phyloP scores from a whole-genome alignment of 2,888 invertebrate species.

The Ditylenchus weischeri region DNA sequence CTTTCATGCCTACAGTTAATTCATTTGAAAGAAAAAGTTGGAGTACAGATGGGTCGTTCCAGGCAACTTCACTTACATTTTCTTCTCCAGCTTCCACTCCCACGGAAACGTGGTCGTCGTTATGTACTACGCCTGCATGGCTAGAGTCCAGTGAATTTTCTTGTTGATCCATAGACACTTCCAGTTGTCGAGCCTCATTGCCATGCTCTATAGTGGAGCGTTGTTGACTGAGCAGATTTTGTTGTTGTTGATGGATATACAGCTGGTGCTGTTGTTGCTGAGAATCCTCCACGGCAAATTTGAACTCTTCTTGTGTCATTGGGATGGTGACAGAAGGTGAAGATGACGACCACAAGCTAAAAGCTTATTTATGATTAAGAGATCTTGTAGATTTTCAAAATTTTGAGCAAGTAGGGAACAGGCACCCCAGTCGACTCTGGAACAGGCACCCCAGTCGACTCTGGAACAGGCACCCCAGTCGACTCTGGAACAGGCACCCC shows the following conservation, averaged over 20 bases:
- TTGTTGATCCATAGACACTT: not conserved
- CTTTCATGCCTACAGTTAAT: not conserved
- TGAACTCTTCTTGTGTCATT: constrained; percentile 18
- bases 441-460: no score
- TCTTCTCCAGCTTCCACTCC: not conserved
- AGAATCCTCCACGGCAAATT: constrained; percentile 1
- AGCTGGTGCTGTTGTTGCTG: constrained; percentile 18
- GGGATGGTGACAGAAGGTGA: no score
- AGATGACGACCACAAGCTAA: no score
- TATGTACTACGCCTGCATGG: not conserved
- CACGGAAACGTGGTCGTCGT: not conserved
- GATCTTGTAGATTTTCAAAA: no score
- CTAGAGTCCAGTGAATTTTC: not conserved
- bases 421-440: no score
- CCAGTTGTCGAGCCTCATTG: not conserved
- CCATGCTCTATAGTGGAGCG: not conserved
- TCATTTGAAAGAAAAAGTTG: not conserved
- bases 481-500: no score
- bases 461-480: no score
- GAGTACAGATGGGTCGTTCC: no score
- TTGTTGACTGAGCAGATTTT: not conserved
- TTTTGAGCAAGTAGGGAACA: no score
- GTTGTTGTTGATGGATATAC: not conserved
- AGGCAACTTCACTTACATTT: not conserved
- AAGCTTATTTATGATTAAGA: no score